Percentiles rank a stretch among this genome's conserved stretches.
Conservation (phyloP, 2,113 vertebrate genomes). For the Phyllostomus discolor region DNA sequence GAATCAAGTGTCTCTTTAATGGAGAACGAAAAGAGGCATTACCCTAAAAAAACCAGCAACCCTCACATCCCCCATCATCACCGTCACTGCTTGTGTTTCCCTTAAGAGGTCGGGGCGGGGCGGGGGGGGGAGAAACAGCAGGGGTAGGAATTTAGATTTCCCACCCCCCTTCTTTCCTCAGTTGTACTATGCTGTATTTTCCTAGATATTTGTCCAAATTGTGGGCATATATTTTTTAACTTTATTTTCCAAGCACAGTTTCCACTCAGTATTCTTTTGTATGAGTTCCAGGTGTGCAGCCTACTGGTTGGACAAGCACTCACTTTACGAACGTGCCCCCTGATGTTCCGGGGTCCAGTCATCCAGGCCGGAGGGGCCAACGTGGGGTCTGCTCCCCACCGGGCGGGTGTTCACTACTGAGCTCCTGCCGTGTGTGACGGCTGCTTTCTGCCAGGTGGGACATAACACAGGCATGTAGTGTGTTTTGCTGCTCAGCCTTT, state of each 20-base stretch:
- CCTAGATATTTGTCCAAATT: not conserved
- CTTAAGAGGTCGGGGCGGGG: not conserved
- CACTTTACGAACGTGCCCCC: no score
- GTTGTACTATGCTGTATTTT: not conserved
- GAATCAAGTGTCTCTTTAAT: not conserved
- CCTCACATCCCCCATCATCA: not conserved
- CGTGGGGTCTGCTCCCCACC: not conserved
- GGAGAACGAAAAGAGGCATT: not conserved
- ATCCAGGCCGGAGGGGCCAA: not conserved
- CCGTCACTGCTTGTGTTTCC: not conserved
- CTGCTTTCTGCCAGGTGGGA: not conserved
- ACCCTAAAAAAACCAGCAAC: not conserved
- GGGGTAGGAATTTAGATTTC: not conserved
- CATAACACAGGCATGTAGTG: not conserved
- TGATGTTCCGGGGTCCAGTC: not conserved
- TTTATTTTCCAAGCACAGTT: not conserved
- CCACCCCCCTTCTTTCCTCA: not conserved
- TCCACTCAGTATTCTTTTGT: not conserved
- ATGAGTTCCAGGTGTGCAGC: no score
- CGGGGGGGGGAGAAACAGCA: no score
- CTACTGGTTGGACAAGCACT: no score
- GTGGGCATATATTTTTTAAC: not conserved
- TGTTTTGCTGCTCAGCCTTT: not conserved
- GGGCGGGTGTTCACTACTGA: not conserved
- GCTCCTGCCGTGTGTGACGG: no score